Evolutionary conservation across 2,888 invertebrate species (phyloP).

Genomic region (Tubulanus polymorphus): DNA sequence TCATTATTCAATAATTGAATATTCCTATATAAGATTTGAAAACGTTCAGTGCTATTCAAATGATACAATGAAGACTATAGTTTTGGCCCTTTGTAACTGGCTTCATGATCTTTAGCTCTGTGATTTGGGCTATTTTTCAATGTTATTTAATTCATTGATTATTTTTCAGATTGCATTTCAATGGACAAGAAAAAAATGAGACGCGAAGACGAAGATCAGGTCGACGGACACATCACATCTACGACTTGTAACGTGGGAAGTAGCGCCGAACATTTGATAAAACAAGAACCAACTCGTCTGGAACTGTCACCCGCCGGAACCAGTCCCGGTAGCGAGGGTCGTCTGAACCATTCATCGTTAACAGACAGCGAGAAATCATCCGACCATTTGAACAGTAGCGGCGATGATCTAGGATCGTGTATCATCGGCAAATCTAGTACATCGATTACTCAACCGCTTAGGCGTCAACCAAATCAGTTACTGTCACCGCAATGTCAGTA

Average conservation of each 20-base stretch:
- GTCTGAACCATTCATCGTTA: too few species aligned
- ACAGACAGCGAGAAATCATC: constrained; percentile 3
- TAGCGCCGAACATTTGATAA: not conserved
- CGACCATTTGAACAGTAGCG: constrained; percentile 22
- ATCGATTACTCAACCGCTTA: constrained; percentile 9
- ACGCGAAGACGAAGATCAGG: constrained; percentile 22
- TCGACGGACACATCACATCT: constrained; percentile 22
- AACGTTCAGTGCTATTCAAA: too few species aligned
- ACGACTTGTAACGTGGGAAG: constrained; percentile 24
- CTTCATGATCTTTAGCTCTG: not conserved
- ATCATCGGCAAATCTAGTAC: constrained; percentile 16
- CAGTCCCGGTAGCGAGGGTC: too few species aligned
- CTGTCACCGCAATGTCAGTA: constrained; percentile 29
- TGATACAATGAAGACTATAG: too few species aligned
- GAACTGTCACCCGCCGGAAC: constrained; percentile 16
- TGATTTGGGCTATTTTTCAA: not conserved
- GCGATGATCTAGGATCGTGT: constrained; percentile 25
- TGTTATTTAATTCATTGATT: not conserved
- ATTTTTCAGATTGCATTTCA: constrained; percentile 10
- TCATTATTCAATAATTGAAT: too few species aligned
- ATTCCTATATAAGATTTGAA: too few species aligned
- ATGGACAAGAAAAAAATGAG: constrained; percentile 25
- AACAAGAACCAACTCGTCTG: constrained; percentile 13
- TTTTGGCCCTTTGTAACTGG: too few species aligned
- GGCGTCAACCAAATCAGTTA: constrained; percentile 6